Conservation (phyloP, 2,797 vertebrate species). For the Anguilla anguilla region DNA sequence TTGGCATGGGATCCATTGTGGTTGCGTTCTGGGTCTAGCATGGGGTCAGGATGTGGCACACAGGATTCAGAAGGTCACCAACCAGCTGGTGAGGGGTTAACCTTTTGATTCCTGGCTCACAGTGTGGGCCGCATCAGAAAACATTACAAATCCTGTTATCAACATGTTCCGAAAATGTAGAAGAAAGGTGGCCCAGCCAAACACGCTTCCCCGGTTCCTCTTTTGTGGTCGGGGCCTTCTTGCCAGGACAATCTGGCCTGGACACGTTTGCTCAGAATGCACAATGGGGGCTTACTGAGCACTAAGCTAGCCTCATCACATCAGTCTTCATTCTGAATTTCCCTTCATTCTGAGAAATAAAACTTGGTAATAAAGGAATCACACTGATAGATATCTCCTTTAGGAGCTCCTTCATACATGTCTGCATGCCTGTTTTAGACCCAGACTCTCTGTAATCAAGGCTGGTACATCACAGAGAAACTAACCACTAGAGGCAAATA, state of each 20-base stretch:
- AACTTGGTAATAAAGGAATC: no score
- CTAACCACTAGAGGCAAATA: not conserved
- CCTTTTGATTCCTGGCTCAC: not conserved
- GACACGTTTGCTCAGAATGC: not conserved
- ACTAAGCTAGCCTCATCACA: not conserved
- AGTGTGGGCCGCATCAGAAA: not conserved
- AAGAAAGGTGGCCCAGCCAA: not conserved
- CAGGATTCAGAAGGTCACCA: constrained; percentile 16
- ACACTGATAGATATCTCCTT: not conserved
- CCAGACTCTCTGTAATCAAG: not conserved
- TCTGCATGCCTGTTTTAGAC: not conserved
- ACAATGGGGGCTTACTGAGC: not conserved
- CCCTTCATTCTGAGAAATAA: not conserved
- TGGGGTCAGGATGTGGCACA: not conserved
- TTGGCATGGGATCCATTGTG: not conserved
- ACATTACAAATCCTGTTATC: not conserved
- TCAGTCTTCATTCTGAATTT: not conserved
- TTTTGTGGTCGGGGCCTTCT: not conserved
- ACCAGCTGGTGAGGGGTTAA: not conserved
- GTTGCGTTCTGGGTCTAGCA: not conserved
- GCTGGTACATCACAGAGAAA: not conserved
- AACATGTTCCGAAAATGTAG: not conserved
- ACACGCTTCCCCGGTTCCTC: not conserved
- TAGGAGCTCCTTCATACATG: not conserved
- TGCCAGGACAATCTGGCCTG: not conserved